Base-by-base conservation (phyloP, 2,113 vertebrate genomes). In the Phyllostomus discolor region DNA sequence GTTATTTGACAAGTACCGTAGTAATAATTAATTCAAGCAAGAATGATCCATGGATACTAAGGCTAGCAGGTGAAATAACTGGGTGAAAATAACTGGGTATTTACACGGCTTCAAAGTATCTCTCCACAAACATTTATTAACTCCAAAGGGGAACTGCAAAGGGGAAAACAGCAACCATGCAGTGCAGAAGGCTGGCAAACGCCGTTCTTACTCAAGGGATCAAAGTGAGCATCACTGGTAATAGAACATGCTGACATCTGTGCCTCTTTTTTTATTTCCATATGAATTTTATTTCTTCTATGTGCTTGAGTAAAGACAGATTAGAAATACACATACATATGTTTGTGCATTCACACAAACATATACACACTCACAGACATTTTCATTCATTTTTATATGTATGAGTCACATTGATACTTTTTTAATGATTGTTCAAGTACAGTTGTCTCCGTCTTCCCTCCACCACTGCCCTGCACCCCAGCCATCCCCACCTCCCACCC, bases 1-100 rank as follows among this genome's bases (percentile, higher is more conserved):
- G 79, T 35, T 69, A 4, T 76, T 50, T 70, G 70, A 38, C 69
- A 73, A 59, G 52, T 31, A n/a, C 80, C 14, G 31, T 19, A 59
- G 75, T n/a, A 54, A 81, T 75, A 83, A 90, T 85, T 59, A 66
- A 92, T 94, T 90, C 48, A 79, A 83, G 28, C 75, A 76, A 94
- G 50, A 90, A 62, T 70, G 62, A n/a, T 50, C 41, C 64, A 7
- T 35, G 41, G 67, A 64, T 20, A 31, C 7, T 54, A 12, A 94
- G 41, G 75, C 16, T 35, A 52, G 16, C n/a, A 67, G 48, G 35
- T 88, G 22, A 66, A n/a, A n/a, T n/a, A n/a, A n/a, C n/a, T n/a
- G n/a, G n/a, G n/a, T n/a, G n/a, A n/a, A n/a, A n/a, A n/a, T n/a
- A n/a, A 69, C 4, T 79, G 52, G 26, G 70, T 48, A 62, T 62